Conservation (phyloP, 2,113 vertebrate species). For the Tachysurus vachellii region DNA sequence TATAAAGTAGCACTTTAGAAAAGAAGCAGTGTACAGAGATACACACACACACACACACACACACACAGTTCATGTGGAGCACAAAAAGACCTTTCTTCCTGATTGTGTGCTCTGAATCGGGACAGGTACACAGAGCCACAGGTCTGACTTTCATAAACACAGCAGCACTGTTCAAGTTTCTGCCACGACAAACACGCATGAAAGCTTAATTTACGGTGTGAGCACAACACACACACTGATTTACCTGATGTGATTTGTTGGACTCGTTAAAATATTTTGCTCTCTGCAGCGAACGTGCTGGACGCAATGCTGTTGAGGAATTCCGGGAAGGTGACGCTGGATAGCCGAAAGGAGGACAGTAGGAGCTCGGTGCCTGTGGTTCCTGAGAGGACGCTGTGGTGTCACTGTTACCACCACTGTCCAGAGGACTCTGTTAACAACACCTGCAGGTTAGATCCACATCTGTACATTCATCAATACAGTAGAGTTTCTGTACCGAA, state of each 20-base stretch:
- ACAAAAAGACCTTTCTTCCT: slow-evolving; percentile 58
- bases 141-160: slow-evolving; percentile 54
- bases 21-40: slow-evolving; percentile 5
- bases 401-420: slow-evolving; percentile 93
- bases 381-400: slow-evolving; percentile 79
- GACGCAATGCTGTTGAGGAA: slow-evolving; percentile 85
- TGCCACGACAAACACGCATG: slow-evolving; percentile 49
- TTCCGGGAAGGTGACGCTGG: slow-evolving; percentile 80
- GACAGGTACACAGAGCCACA: slow-evolving; percentile 59
- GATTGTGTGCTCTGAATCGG: slow-evolving; percentile 23
- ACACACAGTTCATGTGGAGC: slow-evolving; percentile 23
- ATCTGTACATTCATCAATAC: background rate
- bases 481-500: background rate
- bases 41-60: slow-evolving; percentile 37
- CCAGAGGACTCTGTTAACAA: slow-evolving; percentile 90
- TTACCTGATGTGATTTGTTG: slow-evolving; percentile 3
- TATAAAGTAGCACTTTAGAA: slow-evolving; percentile 25
- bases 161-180: slow-evolving; percentile 50
- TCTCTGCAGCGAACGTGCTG: slow-evolving; percentile 73
- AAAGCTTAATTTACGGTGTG: background rate
- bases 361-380: slow-evolving; percentile 71
- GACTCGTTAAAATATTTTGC: background rate
- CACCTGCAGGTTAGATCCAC: slow-evolving; percentile 83
- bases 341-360: slow-evolving; percentile 75
- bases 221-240: background rate